phyloP scores from a whole-genome alignment of 2,888 invertebrate species.

The Myopa tessellatipennis region DNA sequence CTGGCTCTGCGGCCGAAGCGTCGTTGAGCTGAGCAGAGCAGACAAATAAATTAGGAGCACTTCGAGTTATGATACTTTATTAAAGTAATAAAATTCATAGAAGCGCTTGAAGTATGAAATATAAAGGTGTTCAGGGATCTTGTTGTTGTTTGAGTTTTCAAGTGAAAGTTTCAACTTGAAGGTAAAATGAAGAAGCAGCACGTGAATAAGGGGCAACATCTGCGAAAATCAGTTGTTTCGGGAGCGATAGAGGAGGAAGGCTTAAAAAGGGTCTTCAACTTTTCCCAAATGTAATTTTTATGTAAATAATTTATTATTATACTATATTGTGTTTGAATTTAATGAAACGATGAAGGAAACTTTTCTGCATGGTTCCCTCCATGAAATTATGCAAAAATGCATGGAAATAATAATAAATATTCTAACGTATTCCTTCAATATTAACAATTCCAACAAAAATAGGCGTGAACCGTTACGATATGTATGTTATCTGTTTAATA shows the following conservation, averaged over 20 bases:
- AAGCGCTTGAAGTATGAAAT: conserved; percentile 1
- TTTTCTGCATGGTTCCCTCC: too few relatives aligned
- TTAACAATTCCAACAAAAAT: too few relatives aligned
- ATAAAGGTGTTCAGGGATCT: conserved; percentile 28
- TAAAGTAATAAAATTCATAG: conserved; percentile 38
- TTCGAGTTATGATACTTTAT: conserved; percentile 36
- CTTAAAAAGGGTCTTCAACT: not conserved
- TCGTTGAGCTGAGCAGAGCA: conserved; percentile 3
- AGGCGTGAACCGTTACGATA: too few relatives aligned
- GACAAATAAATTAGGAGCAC: conserved; percentile 38
- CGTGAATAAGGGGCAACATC: not conserved
- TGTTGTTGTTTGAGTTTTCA: conserved; percentile 11
- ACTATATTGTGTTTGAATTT: not conserved
- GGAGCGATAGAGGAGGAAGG: not conserved
- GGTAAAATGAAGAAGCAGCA: not conserved
- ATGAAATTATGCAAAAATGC: too few relatives aligned
- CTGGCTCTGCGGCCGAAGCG: not conserved
- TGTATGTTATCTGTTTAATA: too few relatives aligned
- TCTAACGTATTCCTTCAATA: too few relatives aligned
- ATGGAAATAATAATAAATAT: too few relatives aligned
- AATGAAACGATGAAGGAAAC: not conserved
- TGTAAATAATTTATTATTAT: not conserved
- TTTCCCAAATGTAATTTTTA: not conserved
- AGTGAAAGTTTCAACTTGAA: conserved; percentile 21
- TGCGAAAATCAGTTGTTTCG: not conserved